phyloP scores from a whole-genome alignment of 2,797 vertebrate genomes.

The Salmo trutta region DNA sequence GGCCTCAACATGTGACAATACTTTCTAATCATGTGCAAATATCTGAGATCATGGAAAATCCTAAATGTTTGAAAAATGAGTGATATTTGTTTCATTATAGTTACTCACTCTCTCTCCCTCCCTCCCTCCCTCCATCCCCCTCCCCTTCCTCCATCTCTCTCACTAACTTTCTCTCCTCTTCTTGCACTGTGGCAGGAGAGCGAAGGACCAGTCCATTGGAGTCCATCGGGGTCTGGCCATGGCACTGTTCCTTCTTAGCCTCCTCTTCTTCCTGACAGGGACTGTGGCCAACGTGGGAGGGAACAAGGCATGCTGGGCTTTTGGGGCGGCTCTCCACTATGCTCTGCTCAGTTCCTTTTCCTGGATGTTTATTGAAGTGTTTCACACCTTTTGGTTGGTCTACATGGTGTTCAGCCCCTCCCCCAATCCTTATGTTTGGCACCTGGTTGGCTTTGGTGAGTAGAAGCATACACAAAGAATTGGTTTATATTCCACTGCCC shows the following conservation, averaged over 20 bases:
- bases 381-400: slow-evolving; percentile 89
- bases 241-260: slow-evolving; percentile 80
- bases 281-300: slow-evolving; percentile 75
- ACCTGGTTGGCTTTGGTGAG: slow-evolving; percentile 87
- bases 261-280: slow-evolving; percentile 85
- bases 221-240: slow-evolving; percentile 86
- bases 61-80: background rate
- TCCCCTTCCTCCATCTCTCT: background rate
- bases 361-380: slow-evolving; percentile 94
- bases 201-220: slow-evolving; percentile 74
- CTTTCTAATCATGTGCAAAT: background rate
- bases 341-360: slow-evolving; percentile 83
- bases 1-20: background rate
- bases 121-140: background rate
- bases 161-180: background rate
- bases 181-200: slow-evolving; percentile 36
- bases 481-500: background rate
- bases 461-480: slow-evolving; percentile 6
- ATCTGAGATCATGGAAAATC: background rate
- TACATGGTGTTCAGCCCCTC: slow-evolving; percentile 79
- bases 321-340: slow-evolving; percentile 84
- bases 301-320: slow-evolving; percentile 61
- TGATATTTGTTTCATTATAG: background rate
- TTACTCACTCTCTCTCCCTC: background rate
- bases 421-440: slow-evolving; percentile 71